Conservation (phyloP, 2,888 invertebrate species). For the Invenusta paracnida region DNA sequence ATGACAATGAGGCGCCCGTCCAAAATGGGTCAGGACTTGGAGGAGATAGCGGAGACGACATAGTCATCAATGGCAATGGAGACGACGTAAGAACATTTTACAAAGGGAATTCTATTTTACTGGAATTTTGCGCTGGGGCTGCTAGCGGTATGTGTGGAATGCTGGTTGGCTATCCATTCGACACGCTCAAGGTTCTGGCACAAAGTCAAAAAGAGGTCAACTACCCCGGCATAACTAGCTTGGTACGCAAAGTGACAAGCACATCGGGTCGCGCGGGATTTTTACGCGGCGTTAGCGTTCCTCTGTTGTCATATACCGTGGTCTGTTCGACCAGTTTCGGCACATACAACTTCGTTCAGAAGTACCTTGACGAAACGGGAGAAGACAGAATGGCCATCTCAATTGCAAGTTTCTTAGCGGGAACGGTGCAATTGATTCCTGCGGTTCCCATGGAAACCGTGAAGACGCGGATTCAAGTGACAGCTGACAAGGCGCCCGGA, state of each 20-base stretch:
- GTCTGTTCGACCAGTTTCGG: neutral
- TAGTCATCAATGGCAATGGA: too few relatives aligned
- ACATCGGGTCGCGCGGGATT: neutral
- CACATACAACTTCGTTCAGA: neutral
- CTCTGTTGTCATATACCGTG: neutral
- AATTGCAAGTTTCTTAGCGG: neutral
- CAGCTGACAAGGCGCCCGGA: neutral
- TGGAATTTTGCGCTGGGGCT: neutral
- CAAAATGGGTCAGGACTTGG: too few relatives aligned
- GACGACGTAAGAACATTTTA: too few relatives aligned
- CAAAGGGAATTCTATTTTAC: too few relatives aligned
- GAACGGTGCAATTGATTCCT: neutral
- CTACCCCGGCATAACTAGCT: neutral
- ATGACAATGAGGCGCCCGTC: too few relatives aligned
- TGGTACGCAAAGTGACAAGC: neutral
- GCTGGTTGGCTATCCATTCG: constrained; percentile 30
- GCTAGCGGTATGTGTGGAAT: neutral
- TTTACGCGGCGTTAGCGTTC: neutral
- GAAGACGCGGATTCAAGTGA: neutral
- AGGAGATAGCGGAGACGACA: too few relatives aligned
- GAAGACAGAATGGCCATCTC: neutral
- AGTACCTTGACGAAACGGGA: neutral
- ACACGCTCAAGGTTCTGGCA: neutral
- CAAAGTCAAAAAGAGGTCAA: neutral
- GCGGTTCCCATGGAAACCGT: neutral